Evolutionary conservation across 2,113 vertebrate genomes (phyloP), one percentile per base, ranked within the genome.

Genomic region (Triplophysa dalaica): DNA sequence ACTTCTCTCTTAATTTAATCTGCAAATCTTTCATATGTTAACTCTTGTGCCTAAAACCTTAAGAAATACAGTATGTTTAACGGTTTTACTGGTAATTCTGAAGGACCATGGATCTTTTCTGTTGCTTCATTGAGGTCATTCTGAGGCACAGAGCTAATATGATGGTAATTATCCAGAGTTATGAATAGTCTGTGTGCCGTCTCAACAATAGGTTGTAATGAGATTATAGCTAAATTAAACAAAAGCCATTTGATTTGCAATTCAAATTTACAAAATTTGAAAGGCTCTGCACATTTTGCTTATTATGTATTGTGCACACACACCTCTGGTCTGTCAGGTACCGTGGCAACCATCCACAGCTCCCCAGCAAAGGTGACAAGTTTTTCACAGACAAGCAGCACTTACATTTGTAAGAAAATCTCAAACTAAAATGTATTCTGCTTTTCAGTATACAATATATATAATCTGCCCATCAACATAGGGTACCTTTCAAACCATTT

Each of bases 131-230:
- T 21, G 62, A 48, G 56, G 54, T 45, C 16, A 63, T 43, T 78
- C 77, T 74, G 10, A 65, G 62, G 70, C 62, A 48, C 56, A 69
- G 63, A 81, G 82, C 21, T 81, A 84, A 84, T 82, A 56, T 43
- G 72, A 70, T 81, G 75, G 74, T 82, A 85, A 87, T 86, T 85
- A 86, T 69, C 64, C 82, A 56, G 77, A 72, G 85, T 82, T 80
- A 85, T 82, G 70, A 75, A 69, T 66, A 68, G 50, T 9, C 67
- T 64, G 43, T 70, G 26, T 75, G 65, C 26, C 75, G 60, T 78
- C 61, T 52, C 70, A 61, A 81, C 83, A 60, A 13, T 33, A 41
- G 45, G 41, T 66, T 62, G 69, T 61, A 52, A 73, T 84, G 69
- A 77, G 78, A 82, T 87, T 80, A 43, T 12, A 73, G 66, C 80